Percentiles rank a stretch among this genome's conserved stretches.
Evolutionary conservation across 2,113 vertebrate genomes (phyloP).

Genomic region (Bagarius yarrelli): DNA sequence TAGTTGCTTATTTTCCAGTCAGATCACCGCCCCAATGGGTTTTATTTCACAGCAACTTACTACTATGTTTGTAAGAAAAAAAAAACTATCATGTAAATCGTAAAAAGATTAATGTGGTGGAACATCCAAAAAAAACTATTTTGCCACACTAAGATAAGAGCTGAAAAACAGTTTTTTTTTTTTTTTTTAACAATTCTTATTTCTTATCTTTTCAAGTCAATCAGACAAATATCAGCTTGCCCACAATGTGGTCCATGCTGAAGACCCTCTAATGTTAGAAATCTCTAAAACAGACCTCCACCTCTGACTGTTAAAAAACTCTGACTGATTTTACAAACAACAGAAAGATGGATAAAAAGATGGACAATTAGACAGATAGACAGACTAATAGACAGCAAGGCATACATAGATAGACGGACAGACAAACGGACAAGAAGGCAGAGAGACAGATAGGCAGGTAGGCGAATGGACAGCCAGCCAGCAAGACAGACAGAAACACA

Average conservation of each 20-base stretch:
- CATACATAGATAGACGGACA: neutral
- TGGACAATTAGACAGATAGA: neutral
- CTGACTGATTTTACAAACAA: neutral
- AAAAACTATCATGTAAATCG: too few relatives aligned
- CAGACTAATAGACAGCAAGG: neutral
- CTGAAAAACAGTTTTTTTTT: too few relatives aligned
- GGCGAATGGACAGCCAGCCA: too few relatives aligned
- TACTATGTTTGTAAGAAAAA: neutral
- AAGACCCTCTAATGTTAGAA: neutral
- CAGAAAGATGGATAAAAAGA: too few relatives aligned
- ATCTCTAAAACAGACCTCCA: neutral
- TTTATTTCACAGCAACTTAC: neutral
- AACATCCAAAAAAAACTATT: neutral
- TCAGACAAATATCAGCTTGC: neutral
- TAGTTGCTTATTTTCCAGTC: neutral
- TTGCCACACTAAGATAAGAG: too few relatives aligned
- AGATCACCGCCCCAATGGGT: neutral
- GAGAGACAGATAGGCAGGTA: neutral
- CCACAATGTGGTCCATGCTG: neutral
- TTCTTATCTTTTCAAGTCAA: neutral
- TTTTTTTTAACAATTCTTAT: too few relatives aligned
- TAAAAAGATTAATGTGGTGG: neutral
- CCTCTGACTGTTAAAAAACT: neutral
- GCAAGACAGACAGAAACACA: neutral
- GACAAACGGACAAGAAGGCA: too few relatives aligned